phyloP scores from a whole-genome alignment of 2,113 vertebrate genomes.

The Salvator merianae region DNA sequence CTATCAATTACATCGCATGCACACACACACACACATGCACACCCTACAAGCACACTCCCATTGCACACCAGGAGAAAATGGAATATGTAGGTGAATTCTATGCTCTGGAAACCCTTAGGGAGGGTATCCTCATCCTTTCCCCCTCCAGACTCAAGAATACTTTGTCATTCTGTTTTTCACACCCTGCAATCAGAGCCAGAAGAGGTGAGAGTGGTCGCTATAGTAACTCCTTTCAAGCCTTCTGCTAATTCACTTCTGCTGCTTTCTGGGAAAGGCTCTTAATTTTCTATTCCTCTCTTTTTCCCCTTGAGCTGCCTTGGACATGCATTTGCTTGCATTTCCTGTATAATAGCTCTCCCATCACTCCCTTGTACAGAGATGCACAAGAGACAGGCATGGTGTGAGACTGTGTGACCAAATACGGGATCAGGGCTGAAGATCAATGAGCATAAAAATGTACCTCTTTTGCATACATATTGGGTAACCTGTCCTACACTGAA shows the following conservation, averaged over 20 bases:
- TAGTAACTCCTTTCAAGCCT: constrained; percentile 62
- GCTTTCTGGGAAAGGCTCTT: neutral
- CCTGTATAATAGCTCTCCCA: neutral
- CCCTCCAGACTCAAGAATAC: neutral
- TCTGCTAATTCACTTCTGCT: constrained; percentile 58
- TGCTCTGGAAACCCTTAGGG: neutral
- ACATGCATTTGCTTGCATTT: neutral
- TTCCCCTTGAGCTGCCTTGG: neutral
- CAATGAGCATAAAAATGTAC: neutral
- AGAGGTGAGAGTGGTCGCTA: constrained; percentile 58
- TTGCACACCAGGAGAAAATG: neutral
- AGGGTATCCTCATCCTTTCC: neutral
- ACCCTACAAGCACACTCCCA: neutral
- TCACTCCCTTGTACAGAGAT: neutral
- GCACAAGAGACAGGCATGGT: neutral
- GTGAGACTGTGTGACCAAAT: neutral
- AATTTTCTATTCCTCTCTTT: constrained; percentile 12
- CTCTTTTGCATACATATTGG: neutral
- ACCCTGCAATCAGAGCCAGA: constrained; percentile 3
- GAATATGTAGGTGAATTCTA: neutral
- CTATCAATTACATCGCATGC: too few relatives aligned
- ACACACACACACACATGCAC: too few relatives aligned
- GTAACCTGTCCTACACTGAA: too few relatives aligned
- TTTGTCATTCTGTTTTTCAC: constrained; percentile 29
- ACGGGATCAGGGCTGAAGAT: neutral